phyloP scores from a whole-genome alignment of 2,888 invertebrate genomes.

The Trilocha varians region DNA sequence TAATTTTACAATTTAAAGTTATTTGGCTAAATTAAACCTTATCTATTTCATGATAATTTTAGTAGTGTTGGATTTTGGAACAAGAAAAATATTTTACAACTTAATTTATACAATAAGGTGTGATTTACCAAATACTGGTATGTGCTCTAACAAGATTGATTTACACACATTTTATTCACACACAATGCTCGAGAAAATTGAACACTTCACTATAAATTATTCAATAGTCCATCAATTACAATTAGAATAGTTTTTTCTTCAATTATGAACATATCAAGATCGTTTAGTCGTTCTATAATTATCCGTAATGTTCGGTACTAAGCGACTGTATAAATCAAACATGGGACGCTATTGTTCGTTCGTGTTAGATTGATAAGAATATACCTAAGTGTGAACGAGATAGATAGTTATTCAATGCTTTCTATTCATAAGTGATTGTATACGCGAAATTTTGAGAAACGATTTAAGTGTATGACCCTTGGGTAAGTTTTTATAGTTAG shows the following conservation, averaged over 20 bases:
- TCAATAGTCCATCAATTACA: background rate
- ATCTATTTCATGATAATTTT: no score
- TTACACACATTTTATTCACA: no score
- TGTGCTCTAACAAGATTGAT: no score
- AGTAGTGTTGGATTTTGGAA: no score
- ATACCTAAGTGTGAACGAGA: conserved; percentile 69
- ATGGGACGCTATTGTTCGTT: conserved; percentile 72
- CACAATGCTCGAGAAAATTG: no score
- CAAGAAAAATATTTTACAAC: no score
- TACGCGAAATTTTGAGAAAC: conserved; percentile 29
- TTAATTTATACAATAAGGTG: no score
- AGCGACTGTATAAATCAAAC: conserved; percentile 73
- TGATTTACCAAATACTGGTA: no score
- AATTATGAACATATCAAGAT: conserved; percentile 42
- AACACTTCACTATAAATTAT: background rate
- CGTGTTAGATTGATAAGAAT: conserved; percentile 72
- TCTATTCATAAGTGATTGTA: conserved; percentile 60
- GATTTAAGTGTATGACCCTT: no score
- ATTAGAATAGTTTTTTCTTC: background rate
- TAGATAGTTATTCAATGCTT: conserved; percentile 60
- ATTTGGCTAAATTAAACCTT: no score
- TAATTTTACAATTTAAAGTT: no score
- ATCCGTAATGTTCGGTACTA: conserved; percentile 71
- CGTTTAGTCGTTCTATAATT: conserved; percentile 56
- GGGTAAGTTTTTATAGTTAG: no score